These are phyloP conservation scores for Dolichotis patagonum DNA, from an alignment of 2,113 vertebrate genomes.

Conservation along the genomic window DNA sequence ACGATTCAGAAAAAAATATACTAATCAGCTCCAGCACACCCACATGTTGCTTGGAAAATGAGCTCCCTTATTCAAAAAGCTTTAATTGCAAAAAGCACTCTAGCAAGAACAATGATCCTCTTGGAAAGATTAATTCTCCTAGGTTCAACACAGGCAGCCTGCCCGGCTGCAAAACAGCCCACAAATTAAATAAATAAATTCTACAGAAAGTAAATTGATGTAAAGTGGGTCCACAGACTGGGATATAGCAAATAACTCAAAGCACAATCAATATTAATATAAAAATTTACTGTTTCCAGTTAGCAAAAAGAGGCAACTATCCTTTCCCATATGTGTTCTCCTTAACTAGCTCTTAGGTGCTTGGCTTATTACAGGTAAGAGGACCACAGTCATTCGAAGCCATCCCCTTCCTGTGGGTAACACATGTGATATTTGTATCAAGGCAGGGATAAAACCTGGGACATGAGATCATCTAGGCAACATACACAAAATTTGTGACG, in stretches of 20 bases:
- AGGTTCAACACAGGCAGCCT: constrained; percentile 17
- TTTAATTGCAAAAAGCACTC: constrained; percentile 45
- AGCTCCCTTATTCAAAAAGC: constrained; percentile 1
- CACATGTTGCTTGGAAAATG: constrained; percentile 50
- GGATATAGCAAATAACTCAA: neutral
- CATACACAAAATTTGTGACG: neutral
- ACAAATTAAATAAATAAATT: constrained; percentile 40
- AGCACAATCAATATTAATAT: neutral
- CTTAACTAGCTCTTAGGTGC: neutral
- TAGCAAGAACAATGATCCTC: constrained; percentile 25
- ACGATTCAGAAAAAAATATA: constrained; percentile 26
- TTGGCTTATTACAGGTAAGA: constrained; percentile 9
- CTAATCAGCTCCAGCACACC: constrained; percentile 32
- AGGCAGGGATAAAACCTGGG: neutral
- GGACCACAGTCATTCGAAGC: neutral
- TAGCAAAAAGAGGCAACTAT: neutral
- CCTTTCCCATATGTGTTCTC: neutral
- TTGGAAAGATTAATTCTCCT: constrained; percentile 15
- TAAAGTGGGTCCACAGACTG: neutral
- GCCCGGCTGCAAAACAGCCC: neutral
- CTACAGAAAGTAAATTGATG: neutral
- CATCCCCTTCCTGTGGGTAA: neutral
- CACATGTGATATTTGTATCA: neutral
- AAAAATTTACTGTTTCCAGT: neutral
- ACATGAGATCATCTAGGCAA: neutral